Evolutionary conservation across 1,140 invertebrate genomes (phyloP).

Genomic region (Eciton burchellii): DNA sequence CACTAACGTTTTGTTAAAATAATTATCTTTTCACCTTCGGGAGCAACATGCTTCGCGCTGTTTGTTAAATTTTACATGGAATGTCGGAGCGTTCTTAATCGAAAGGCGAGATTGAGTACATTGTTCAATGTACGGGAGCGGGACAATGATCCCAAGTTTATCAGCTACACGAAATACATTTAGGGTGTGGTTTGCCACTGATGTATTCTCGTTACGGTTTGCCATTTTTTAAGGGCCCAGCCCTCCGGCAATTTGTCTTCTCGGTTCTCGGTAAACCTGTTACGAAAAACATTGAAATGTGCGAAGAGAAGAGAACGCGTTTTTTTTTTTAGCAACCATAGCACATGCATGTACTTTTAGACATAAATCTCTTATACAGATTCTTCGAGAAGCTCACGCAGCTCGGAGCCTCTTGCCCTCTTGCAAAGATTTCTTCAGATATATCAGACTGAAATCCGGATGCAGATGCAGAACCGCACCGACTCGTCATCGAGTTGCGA

Average conservation of each 20-base stretch:
- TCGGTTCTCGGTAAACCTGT: neutral
- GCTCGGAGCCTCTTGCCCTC: too few relatives aligned
- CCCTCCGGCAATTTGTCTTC: neutral
- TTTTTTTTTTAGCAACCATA: too few relatives aligned
- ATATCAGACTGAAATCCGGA: neutral
- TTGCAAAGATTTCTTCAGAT: too few relatives aligned
- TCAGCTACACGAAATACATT: conserved; percentile 52
- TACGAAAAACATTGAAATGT: neutral
- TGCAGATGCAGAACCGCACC: neutral
- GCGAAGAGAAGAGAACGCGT: too few relatives aligned
- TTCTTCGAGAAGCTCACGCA: too few relatives aligned
- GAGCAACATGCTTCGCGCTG: neutral
- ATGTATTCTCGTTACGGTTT: conserved; percentile 5
- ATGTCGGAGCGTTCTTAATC: conserved; percentile 7
- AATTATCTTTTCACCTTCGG: neutral
- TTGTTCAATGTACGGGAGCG: conserved; percentile 25
- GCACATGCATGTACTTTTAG: too few relatives aligned
- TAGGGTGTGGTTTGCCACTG: conserved; percentile 41
- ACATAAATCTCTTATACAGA: too few relatives aligned
- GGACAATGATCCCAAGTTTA: conserved; percentile 49
- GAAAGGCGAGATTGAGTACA: conserved; percentile 36
- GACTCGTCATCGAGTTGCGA: conserved; percentile 58
- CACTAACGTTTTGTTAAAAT: neutral
- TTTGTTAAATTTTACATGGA: neutral
- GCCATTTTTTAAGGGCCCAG: conserved; percentile 24